Evolutionary conservation across 2,888 invertebrate genomes (phyloP).

Genomic region (Trachelus stipa): DNA sequence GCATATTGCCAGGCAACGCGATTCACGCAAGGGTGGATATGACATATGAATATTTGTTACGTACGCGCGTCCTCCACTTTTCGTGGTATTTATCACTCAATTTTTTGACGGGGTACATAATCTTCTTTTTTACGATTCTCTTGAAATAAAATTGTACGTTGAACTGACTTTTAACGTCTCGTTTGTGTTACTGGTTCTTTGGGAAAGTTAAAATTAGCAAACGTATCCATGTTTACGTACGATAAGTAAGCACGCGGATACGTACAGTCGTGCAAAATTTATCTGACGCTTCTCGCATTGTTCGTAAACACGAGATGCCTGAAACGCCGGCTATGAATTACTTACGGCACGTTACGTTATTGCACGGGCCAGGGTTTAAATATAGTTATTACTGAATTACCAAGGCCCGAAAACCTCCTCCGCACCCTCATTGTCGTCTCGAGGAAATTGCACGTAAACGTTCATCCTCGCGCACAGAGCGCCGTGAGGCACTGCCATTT

Average conservation of each 20-base stretch:
- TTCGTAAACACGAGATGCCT: conserved; percentile 11
- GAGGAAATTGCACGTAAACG: conserved; percentile 31
- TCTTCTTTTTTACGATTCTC: not conserved
- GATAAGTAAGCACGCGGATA: not conserved
- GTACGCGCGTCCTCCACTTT: not conserved
- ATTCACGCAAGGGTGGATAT: not conserved
- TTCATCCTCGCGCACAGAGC: conserved; percentile 16
- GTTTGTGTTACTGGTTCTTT: not conserved
- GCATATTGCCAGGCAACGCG: not conserved
- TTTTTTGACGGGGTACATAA: not conserved
- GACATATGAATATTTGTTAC: not conserved
- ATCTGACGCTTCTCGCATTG: conserved; percentile 10
- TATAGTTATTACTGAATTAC: conserved; percentile 36
- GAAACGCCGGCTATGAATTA: conserved; percentile 23
- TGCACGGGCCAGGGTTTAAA: conserved; percentile 20
- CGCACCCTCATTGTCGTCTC: conserved; percentile 33
- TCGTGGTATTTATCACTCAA: too few relatives aligned
- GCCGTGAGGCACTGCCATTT: conserved; percentile 2
- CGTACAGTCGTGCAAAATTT: conserved; percentile 10
- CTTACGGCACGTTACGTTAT: conserved; percentile 28
- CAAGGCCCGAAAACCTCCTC: conserved; percentile 26
- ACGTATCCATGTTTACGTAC: not conserved
- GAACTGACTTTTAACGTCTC: not conserved
- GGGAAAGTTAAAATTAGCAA: not conserved
- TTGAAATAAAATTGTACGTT: not conserved